Conservation (phyloP, 92 coral and sea anemone genomes). For the Montipora capitata region DNA sequence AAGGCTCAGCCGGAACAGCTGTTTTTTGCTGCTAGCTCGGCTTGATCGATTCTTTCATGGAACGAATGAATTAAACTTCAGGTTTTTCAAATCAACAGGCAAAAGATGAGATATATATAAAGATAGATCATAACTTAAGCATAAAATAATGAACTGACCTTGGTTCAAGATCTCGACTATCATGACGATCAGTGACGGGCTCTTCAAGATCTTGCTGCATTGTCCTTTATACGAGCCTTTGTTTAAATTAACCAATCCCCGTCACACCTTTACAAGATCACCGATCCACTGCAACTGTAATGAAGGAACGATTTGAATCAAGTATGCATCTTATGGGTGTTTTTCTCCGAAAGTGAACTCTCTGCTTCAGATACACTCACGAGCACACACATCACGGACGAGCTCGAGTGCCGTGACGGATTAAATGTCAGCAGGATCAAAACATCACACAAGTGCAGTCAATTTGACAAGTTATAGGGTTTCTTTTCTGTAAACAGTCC, state of each 20-base stretch:
- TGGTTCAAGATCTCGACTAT: neutral
- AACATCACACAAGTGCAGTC: neutral
- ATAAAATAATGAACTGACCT: neutral
- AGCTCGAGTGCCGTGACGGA: neutral
- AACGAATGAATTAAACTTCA: too few species aligned
- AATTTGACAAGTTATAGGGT: neutral
- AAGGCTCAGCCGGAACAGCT: too few species aligned
- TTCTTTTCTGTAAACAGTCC: slow-evolving; percentile 17
- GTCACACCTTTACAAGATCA: neutral
- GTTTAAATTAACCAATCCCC: neutral
- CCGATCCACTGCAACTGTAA: neutral
- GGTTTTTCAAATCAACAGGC: too few species aligned
- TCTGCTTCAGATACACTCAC: too few species aligned
- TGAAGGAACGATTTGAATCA: neutral
- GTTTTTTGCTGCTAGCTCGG: too few species aligned
- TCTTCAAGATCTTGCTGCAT: slow-evolving; percentile 2
- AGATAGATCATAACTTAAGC: too few species aligned
- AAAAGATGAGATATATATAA: too few species aligned
- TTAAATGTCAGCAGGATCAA: neutral
- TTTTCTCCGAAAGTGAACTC: neutral
- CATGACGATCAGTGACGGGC: too few species aligned
- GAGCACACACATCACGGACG: neutral
- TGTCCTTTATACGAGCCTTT: neutral
- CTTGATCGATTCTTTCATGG: too few species aligned
- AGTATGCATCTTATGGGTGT: neutral